These are phyloP conservation scores for Atta texana DNA, from an alignment of 1,140 invertebrate genomes.

Conservation along the genomic window DNA sequence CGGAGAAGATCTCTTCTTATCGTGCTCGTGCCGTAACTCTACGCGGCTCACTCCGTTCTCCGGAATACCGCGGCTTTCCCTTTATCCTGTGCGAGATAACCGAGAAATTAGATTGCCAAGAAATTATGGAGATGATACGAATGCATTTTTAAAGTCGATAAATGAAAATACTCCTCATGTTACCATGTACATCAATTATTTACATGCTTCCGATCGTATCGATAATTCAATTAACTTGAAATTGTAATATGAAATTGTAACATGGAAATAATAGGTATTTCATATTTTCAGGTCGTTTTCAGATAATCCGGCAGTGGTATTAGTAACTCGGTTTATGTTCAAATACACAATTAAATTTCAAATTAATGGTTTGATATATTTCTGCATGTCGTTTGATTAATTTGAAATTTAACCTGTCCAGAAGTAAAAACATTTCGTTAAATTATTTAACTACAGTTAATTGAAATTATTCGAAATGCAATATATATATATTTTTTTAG, in stretches of 20 bases:
- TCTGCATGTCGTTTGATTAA: conserved; percentile 32
- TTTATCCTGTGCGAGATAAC: background rate
- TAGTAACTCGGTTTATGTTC: conserved; percentile 7
- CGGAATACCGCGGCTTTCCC: conserved; percentile 20
- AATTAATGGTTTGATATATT: conserved; percentile 9
- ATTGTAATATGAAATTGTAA: conserved; percentile 42
- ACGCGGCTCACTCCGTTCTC: background rate
- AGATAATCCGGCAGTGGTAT: conserved; percentile 1
- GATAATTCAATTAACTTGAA: conserved; percentile 32
- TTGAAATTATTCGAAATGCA: background rate
- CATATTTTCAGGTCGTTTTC: background rate
- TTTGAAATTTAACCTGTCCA: conserved; percentile 23
- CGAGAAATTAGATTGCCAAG: conserved; percentile 33
- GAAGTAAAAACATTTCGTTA: conserved; percentile 5
- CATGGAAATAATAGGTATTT: conserved; percentile 39
- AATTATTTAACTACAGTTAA: background rate
- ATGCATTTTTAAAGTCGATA: conserved; percentile 24
- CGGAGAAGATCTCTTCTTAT: conserved; percentile 6
- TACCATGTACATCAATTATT: conserved; percentile 11
- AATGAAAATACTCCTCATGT: background rate
- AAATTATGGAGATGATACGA: conserved; percentile 1
- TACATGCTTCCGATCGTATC: background rate
- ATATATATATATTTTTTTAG: background rate
- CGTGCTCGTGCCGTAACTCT: conserved; percentile 19
- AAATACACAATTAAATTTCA: conserved; percentile 30